Conservation (phyloP, 2,113 vertebrate genomes). For the Tupaia tana region DNA sequence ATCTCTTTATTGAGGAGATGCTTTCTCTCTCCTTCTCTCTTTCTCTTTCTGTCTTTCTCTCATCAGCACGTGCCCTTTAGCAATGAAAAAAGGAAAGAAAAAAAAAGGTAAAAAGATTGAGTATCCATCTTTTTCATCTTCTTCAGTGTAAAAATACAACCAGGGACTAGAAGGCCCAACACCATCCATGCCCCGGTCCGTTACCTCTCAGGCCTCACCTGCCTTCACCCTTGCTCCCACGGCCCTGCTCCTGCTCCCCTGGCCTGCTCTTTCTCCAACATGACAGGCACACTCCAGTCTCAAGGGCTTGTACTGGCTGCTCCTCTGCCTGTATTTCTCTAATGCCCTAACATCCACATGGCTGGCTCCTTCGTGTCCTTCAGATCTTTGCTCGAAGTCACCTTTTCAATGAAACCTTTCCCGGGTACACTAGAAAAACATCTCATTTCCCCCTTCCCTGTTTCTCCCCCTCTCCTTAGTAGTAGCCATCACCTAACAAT, state of each 20-base stretch:
- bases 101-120: neutral
- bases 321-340: neutral
- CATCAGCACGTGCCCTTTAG: too few species aligned
- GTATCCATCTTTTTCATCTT: neutral
- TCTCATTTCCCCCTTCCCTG: neutral
- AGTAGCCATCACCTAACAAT: neutral
- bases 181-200: neutral
- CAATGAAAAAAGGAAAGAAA: too few species aligned
- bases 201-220: neutral
- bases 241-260: neutral
- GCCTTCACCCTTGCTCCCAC: neutral
- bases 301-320: neutral
- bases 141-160: neutral
- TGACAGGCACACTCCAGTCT: neutral
- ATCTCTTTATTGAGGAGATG: too few species aligned
- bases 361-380: neutral
- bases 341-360: accelerated
- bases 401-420: neutral
- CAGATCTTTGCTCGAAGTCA: neutral
- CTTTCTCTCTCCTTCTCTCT: too few species aligned
- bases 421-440: neutral
- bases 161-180: neutral
- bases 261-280: neutral
- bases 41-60: too few species aligned
- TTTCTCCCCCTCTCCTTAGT: neutral